Base-by-base conservation (phyloP, 1,140 invertebrate genomes). In the Listronotus oregonensis region DNA sequence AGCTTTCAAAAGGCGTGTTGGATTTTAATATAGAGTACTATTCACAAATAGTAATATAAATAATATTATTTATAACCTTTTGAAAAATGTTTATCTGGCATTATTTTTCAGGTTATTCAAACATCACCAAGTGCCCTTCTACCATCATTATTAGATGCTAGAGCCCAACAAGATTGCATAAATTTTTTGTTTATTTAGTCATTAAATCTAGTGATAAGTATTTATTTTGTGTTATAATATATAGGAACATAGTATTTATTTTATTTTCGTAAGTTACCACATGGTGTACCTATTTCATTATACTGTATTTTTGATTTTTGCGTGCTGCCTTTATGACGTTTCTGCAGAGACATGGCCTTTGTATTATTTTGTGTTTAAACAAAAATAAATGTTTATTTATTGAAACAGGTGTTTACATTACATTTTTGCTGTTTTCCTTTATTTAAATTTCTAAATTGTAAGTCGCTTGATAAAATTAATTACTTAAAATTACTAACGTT, bases 41-140 rank as follows among this genome's bases (percentile, higher is more conserved):
- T n/a, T n/a, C n/a, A n/a, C n/a, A n/a, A n/a, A n/a, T n/a, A n/a
- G n/a, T n/a, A n/a, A n/a, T n/a, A n/a, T n/a, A n/a, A n/a, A n/a
- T n/a, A n/a, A n/a, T n/a, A n/a, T n/a, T n/a, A n/a, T n/a, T n/a
- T n/a, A n/a, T n/a, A n/a, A n/a, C n/a, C n/a, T 5, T 27, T 27
- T 27, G 5, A 27, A 27, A 27, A 1, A 27, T 27, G 21, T 27
- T 27, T 27, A 27, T 3, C 1, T 55, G 0, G 4, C 18, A 15
- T 27, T 39, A 55, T 27, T 31, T 55, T 47, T 14, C 34, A 70
- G 62, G 39, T 64, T 70, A 32, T 62, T 58, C 56, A 70, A 70
- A 52, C 64, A 70, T 47, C 64, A 70, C 39, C 59, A 54, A 15
- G 63, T 65, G 44, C 63, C 68, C 5, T 70, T 70, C 49, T 70